phyloP scores from a whole-genome alignment of 2,888 invertebrate species.

The Cataglyphis livida region DNA sequence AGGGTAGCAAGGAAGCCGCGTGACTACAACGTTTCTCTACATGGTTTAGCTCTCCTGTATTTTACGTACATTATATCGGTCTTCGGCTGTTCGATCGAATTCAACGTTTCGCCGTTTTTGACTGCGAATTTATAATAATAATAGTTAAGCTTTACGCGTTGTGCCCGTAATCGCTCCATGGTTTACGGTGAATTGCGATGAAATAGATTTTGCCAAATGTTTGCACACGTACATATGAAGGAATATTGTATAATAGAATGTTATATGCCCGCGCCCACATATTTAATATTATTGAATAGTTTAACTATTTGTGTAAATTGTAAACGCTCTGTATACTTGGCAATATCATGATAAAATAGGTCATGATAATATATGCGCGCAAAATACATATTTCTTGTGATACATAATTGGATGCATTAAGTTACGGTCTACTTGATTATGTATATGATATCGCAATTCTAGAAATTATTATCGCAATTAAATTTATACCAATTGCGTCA shows the following conservation, averaged over 20 bases:
- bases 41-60: constrained; percentile 7
- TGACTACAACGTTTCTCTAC: constrained; percentile 1
- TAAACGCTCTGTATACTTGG: constrained; percentile 22
- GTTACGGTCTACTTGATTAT: constrained; percentile 38
- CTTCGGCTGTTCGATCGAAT: constrained; percentile 54
- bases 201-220: constrained; percentile 53
- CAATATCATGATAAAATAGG: constrained; percentile 30
- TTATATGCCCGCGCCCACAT: constrained; percentile 5
- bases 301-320: constrained; percentile 53
- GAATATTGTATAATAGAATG: constrained; percentile 17
- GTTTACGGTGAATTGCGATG: constrained; percentile 29
- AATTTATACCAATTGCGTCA: constrained; percentile 28
- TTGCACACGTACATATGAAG: constrained; percentile 31
- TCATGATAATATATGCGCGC: constrained; percentile 13
- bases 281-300: constrained; percentile 39
- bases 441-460: constrained; percentile 8
- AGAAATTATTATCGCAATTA: constrained; percentile 40
- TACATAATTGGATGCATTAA: constrained; percentile 39
- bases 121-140: constrained; percentile 58
- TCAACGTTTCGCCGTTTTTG: constrained; percentile 53
- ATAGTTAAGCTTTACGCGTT: constrained; percentile 54
- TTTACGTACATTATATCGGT: constrained; percentile 7
- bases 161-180: constrained; percentile 11
- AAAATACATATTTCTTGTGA: constrained; percentile 41
- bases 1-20: constrained; percentile 52